These are phyloP conservation scores for Lissocephala sabroskyi DNA, from an alignment of 2,888 invertebrate species.

Conservation along the genomic window DNA sequence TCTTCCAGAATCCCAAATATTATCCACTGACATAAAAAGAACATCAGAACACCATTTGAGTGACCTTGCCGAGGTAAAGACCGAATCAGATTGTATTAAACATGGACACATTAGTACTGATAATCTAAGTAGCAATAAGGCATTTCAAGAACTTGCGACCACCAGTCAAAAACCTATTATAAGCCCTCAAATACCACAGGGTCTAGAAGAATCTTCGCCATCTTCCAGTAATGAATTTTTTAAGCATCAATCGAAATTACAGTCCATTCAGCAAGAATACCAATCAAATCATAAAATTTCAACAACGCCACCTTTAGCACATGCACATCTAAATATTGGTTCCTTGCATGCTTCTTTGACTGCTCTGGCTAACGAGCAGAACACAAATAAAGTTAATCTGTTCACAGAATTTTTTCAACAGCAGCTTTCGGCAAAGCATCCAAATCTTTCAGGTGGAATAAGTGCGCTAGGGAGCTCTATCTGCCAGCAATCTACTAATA, in stretches of 20 bases:
- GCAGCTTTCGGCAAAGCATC: conserved; percentile 42
- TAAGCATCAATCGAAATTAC: too few relatives aligned
- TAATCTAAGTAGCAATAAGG: conserved; percentile 66
- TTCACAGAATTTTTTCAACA: conserved; percentile 71
- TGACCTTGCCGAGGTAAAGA: too few relatives aligned
- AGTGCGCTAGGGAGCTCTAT: conserved; percentile 9
- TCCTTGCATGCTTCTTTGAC: conserved; percentile 68
- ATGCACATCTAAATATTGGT: conserved; percentile 45
- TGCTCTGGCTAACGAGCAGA: conserved; percentile 47
- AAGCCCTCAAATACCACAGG: too few relatives aligned
- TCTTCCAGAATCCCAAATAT: too few relatives aligned
- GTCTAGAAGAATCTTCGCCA: too few relatives aligned
- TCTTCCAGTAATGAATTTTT: conserved; percentile 28
- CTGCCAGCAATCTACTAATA: conserved; percentile 11
- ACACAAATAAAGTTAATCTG: conserved; percentile 62
- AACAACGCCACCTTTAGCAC: too few relatives aligned
- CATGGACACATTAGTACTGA: conserved; percentile 65
- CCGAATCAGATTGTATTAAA: too few relatives aligned
- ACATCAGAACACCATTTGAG: too few relatives aligned
- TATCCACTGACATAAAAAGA: too few relatives aligned
- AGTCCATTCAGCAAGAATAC: conserved; percentile 24
- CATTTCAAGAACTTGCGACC: conserved; percentile 20
- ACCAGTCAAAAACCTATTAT: too few relatives aligned
- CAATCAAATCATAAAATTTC: not conserved
- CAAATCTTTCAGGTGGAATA: not conserved